Evolutionary conservation across 2,888 invertebrate genomes (phyloP), one percentile per base, ranked within the genome.

Genomic region (Malacosoma neustria): DNA sequence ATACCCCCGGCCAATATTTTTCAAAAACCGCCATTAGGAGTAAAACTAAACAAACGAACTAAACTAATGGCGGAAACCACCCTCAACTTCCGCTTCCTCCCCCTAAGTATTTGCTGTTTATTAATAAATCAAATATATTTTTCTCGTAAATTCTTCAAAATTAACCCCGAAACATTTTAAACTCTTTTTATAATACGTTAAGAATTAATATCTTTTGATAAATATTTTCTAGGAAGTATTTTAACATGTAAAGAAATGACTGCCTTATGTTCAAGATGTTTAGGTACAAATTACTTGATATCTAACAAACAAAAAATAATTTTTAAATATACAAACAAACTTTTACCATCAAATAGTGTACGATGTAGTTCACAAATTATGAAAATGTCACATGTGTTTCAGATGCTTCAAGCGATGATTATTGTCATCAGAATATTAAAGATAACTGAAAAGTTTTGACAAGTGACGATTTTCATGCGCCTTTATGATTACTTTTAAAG

Each of bases 41-140:
- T 40, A 46, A 46, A 50, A 36, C 52, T 60, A 60, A 63, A 57
- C 60, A 63, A 62, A 66, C 59, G 57, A 51, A 47, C 45, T 35
- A 41, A n/a, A 56, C 57, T 62, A 62, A 65, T 62, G 56, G 62
- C 63, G 65, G 65, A 65, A 59, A 57, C 62, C 55, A 64, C 63
- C 63, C 59, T 34, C 36, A 30, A 35, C 51, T 49, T 54, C 54
- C 55, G 54, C 46, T 57, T 62, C 65, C 64, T 55, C 50, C 51
- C 30, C 41, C 39, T 34, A 39, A 42, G 49, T 55, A 54, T 53
- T 53, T 48, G 13, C 36, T 45, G 51, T 57, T 58, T 63, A 63
- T 57, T 66, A 62, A 62, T 61, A 62, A 52, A 61, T 61, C 54
- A 51, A 52, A 48, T 48, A 49, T 49, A 57, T 52, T 61, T 61